A percentile compares a stretch with the other conserved stretches of the same genome.
Conservation (phyloP, 2,888 invertebrate species). For the Imbricaverruca yamaguchii region DNA sequence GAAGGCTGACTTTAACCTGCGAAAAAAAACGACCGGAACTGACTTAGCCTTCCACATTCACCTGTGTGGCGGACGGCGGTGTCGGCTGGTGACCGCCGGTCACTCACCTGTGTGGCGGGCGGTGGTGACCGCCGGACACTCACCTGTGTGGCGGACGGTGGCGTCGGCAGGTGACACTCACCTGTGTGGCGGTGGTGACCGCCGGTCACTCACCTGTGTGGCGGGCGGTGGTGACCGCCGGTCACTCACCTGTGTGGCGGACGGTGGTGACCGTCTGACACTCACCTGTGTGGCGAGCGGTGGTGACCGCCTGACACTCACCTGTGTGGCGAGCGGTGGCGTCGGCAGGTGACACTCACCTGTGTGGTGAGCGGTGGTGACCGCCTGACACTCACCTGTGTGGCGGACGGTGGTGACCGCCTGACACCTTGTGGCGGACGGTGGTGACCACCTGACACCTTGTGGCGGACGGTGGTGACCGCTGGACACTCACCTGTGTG, state of each 20-base stretch:
- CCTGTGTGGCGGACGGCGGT: neutral
- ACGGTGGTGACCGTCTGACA: conserved; percentile 31
- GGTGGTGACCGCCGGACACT: too few species aligned
- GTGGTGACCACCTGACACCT: too few species aligned
- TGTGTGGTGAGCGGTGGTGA: neutral
- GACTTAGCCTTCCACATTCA: neutral
- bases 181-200: conserved; percentile 68
- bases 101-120: too few species aligned
- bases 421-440: too few species aligned
- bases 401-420: neutral
- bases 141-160: conserved; percentile 38
- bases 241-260: conserved; percentile 40
- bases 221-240: conserved; percentile 43
- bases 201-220: conserved; percentile 37
- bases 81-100: too few species aligned
- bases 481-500: conserved; percentile 37
- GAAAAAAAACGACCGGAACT: too few species aligned
- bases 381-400: neutral
- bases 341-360: conserved; percentile 37
- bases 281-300: conserved; percentile 37
- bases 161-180: conserved; percentile 39
- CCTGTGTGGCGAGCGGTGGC: conserved; percentile 37
- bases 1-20: too few species aligned
- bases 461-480: too few species aligned
- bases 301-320: conserved; percentile 39